phyloP scores from a whole-genome alignment of 1,140 invertebrate species.

The Cheumatopsyche charites region DNA sequence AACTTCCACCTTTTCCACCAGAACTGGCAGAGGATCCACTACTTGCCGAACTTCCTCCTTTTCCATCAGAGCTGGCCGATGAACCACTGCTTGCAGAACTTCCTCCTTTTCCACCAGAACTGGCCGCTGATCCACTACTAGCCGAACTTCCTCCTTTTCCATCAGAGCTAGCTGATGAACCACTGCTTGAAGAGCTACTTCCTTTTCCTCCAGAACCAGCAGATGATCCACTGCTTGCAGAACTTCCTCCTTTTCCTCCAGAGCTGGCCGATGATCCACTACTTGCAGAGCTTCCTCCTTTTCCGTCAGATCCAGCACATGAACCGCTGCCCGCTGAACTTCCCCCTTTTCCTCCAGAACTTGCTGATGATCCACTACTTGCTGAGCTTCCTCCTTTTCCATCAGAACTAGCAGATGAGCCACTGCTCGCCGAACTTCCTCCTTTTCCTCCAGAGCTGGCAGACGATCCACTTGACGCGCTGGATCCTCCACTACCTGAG shows the following conservation, averaged over 20 bases:
- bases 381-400: neutral
- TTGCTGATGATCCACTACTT: neutral
- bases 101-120: neutral
- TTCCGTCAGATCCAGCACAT: neutral
- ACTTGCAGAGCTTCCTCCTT: neutral
- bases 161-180: neutral
- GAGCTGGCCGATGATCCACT: neutral
- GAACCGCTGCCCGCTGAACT: neutral
- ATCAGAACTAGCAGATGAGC: neutral
- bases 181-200: neutral
- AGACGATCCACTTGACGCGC: slow-evolving; percentile 7
- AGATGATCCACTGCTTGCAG: neutral
- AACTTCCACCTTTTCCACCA: neutral
- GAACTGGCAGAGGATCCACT: slow-evolving; percentile 5
- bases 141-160: neutral
- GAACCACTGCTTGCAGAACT: neutral
- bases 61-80: neutral
- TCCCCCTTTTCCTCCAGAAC: neutral
- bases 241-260: neutral
- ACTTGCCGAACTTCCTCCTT: neutral
- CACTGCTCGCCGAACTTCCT: neutral
- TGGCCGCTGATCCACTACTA: neutral
- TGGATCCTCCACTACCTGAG: neutral
- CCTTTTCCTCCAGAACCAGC: neutral
- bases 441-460: neutral